These are phyloP conservation scores for Chondrosia reniformis DNA, from an alignment of 37 sponge, comb jelly and placozoan genomes.

Conservation along the genomic window DNA sequence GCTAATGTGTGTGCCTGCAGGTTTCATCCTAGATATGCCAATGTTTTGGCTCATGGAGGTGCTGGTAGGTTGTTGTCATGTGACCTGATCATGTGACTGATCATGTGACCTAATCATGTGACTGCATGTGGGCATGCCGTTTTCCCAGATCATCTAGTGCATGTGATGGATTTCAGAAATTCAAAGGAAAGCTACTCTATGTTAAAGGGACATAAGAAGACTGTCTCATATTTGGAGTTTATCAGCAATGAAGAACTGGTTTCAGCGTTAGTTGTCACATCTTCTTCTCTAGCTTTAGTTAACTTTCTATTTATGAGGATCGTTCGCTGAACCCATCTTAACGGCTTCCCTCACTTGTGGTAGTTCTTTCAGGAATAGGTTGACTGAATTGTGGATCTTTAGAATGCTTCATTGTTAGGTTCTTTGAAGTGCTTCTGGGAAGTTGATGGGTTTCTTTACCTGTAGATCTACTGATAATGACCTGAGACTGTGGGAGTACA, in stretches of 20 bases:
- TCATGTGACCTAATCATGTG: background rate
- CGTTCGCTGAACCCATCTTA: too few relatives aligned
- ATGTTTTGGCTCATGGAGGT: slow-evolving; percentile 72
- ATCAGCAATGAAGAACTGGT: slow-evolving; percentile 47
- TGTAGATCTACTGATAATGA: slow-evolving; percentile 85
- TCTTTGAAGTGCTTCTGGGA: too few relatives aligned
- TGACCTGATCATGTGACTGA: background rate
- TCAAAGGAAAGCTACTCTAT: slow-evolving; percentile 22
- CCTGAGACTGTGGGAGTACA: slow-evolving; percentile 68
- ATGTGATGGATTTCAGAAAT: slow-evolving; percentile 62
- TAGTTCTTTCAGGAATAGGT: too few relatives aligned
- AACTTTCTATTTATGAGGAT: too few relatives aligned
- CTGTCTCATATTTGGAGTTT: slow-evolving; percentile 78
- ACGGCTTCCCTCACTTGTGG: too few relatives aligned
- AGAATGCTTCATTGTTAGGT: too few relatives aligned
- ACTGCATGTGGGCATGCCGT: background rate
- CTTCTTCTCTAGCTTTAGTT: too few relatives aligned
- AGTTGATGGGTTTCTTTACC: too few relatives aligned
- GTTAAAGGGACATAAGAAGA: slow-evolving; percentile 80
- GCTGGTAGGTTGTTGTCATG: slow-evolving; percentile 53
- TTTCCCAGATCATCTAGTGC: slow-evolving; percentile 68
- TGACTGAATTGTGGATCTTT: too few relatives aligned
- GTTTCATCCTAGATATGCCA: slow-evolving; percentile 58
- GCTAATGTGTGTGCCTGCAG: slow-evolving; percentile 82
- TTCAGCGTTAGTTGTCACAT: slow-evolving; percentile 82